Percentiles rank a stretch among this genome's conserved stretches.
Conservation (phyloP, 1,140 invertebrate genomes). For the Sitodiplosis mosellana region DNA sequence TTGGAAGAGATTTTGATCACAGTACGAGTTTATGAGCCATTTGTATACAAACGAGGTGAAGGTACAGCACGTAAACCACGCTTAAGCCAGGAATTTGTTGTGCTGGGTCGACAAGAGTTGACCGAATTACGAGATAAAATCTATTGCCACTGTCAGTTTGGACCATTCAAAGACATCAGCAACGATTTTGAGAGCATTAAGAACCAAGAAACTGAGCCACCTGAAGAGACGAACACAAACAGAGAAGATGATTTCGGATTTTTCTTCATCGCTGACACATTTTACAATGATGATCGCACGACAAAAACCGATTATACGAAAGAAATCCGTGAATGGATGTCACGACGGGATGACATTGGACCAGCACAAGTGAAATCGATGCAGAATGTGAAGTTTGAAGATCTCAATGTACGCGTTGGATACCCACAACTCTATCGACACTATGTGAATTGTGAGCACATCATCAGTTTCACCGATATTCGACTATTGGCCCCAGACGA, state of each 20-base stretch:
- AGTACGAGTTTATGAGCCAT: conserved; percentile 22
- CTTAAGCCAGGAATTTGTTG: conserved; percentile 34
- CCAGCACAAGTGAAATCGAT: conserved; percentile 36
- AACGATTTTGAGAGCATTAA: conserved; percentile 23
- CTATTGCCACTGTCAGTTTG: conserved; percentile 42
- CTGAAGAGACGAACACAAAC: conserved; percentile 13
- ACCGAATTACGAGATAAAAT: conserved; percentile 45
- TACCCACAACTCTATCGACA: conserved; percentile 63
- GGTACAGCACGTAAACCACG: conserved; percentile 18
- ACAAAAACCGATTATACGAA: conserved; percentile 38
- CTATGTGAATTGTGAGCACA: conserved; percentile 78
- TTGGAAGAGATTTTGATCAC: conserved; percentile 17
- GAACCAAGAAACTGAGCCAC: no score
- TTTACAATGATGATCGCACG: conserved; percentile 54
- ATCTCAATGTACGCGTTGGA: conserved; percentile 45
- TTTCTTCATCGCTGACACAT: conserved; percentile 59
- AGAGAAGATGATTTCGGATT: conserved; percentile 40
- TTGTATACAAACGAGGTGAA: conserved; percentile 4
- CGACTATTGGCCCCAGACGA: conserved; percentile 33
- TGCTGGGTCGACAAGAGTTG: conserved; percentile 42
- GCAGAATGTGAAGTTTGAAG: conserved; percentile 38
- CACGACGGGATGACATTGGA: conserved; percentile 26
- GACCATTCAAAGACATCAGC: conserved; percentile 40
- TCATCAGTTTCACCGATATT: conserved; percentile 56
- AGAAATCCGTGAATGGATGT: conserved; percentile 44